phyloP scores from a whole-genome alignment of 2,888 invertebrate genomes.

The Agrilus cyanescens region DNA sequence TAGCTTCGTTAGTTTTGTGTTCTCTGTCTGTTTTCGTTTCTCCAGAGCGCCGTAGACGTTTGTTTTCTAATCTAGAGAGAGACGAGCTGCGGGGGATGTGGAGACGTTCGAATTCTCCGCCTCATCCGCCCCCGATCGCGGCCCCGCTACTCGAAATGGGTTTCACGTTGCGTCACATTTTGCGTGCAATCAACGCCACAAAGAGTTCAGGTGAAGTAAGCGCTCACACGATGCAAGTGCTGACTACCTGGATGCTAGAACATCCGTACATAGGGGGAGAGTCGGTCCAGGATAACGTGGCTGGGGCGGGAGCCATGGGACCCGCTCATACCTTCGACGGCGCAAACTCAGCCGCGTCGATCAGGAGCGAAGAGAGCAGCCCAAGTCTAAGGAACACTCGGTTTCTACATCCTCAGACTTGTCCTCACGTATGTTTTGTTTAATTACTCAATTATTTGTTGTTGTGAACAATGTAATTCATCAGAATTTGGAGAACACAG shows the following conservation, averaged over 20 bases:
- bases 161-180: constrained; percentile 43
- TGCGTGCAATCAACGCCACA: constrained; percentile 43
- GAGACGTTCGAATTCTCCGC: constrained; percentile 23
- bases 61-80: constrained; percentile 20
- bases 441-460: too few relatives aligned
- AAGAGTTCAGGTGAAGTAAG: constrained; percentile 31
- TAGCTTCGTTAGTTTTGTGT: background rate
- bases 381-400: background rate
- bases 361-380: constrained; percentile 4
- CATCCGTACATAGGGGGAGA: constrained; percentile 38
- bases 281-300: constrained; percentile 3
- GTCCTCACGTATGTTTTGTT: too few relatives aligned
- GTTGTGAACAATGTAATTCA: too few relatives aligned
- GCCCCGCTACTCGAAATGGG: constrained; percentile 51
- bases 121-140: constrained; percentile 37
- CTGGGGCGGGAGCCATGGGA: constrained; percentile 4
- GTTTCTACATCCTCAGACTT: too few relatives aligned
- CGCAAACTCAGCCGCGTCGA: constrained; percentile 1
- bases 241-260: constrained; percentile 55
- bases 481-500: background rate
- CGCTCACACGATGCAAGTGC: constrained; percentile 42
- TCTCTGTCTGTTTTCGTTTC: background rate
- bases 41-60: constrained; percentile 7
- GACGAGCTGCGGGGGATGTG: constrained; percentile 20
- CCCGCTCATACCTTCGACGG: constrained; percentile 2